These are phyloP conservation scores for Smittia sp. DNA, from an alignment of 2,888 invertebrate species.

Conservation along the genomic window DNA sequence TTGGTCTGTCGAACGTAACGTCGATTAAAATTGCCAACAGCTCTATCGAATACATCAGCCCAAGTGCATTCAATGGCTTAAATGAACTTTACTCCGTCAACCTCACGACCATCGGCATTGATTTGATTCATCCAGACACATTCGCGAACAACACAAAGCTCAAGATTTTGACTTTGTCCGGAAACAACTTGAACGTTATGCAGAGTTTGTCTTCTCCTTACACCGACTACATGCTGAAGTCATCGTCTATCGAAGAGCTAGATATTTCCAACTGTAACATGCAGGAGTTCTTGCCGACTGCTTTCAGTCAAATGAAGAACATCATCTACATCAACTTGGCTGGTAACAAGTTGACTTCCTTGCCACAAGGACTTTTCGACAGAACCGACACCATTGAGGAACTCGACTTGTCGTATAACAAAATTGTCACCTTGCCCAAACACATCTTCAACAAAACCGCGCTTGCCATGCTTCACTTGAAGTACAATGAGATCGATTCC, in stretches of 20 bases:
- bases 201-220: constrained; percentile 45
- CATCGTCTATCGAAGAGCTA: constrained; percentile 66
- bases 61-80: constrained; percentile 67
- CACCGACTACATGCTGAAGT: constrained; percentile 52
- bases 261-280: constrained; percentile 70
- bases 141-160: constrained; percentile 67
- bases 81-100: constrained; percentile 66
- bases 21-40: constrained; percentile 69
- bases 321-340: constrained; percentile 67
- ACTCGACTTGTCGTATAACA: constrained; percentile 69
- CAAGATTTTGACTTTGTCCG: constrained; percentile 63
- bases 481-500: constrained; percentile 65
- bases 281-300: constrained; percentile 61
- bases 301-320: constrained; percentile 64
- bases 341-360: constrained; percentile 63
- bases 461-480: constrained; percentile 66
- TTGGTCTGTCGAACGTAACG: constrained; percentile 64
- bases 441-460: constrained; percentile 67
- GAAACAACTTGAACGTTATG: constrained; percentile 60
- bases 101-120: constrained; percentile 66
- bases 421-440: constrained; percentile 61
- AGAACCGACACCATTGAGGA: constrained; percentile 65
- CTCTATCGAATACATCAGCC: constrained; percentile 64
- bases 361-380: constrained; percentile 57
- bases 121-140: constrained; percentile 65